Conservation (phyloP, 2,113 vertebrate genomes). For the Empidonax traillii region DNA sequence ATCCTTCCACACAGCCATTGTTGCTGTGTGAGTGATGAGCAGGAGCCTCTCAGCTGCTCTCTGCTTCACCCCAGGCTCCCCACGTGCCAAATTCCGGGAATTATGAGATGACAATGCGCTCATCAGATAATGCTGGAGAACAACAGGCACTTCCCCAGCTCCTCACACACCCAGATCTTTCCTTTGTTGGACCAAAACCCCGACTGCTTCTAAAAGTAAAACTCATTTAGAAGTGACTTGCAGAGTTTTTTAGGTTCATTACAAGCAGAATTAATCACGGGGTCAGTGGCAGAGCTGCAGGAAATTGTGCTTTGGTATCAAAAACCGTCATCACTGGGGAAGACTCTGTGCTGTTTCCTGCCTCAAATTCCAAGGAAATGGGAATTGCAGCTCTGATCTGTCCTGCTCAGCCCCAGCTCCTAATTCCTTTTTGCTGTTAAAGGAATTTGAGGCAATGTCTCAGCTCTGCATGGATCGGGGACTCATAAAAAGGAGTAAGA, state of each 20-base stretch:
- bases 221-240: neutral
- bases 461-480: neutral
- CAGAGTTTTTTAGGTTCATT: neutral
- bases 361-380: neutral
- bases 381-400: neutral
- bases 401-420: neutral
- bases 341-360: neutral
- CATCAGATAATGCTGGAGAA: conserved; percentile 9
- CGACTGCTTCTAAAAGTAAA: neutral
- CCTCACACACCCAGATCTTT: neutral
- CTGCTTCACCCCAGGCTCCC: conserved; percentile 12
- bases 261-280: neutral
- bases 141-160: neutral
- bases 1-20: conserved; percentile 42
- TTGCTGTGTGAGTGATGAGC: conserved; percentile 14
- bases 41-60: conserved; percentile 13
- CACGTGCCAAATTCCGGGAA: conserved; percentile 49
- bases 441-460: neutral
- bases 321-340: neutral
- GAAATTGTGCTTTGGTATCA: neutral
- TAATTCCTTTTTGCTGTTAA: neutral
- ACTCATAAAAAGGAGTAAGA: neutral
- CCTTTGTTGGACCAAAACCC: neutral
- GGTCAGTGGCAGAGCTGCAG: neutral
- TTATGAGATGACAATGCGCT: conserved; percentile 52